These are phyloP conservation scores for Lordiphosa collinella DNA, from an alignment of 1,140 invertebrate species.

Conservation along the genomic window DNA sequence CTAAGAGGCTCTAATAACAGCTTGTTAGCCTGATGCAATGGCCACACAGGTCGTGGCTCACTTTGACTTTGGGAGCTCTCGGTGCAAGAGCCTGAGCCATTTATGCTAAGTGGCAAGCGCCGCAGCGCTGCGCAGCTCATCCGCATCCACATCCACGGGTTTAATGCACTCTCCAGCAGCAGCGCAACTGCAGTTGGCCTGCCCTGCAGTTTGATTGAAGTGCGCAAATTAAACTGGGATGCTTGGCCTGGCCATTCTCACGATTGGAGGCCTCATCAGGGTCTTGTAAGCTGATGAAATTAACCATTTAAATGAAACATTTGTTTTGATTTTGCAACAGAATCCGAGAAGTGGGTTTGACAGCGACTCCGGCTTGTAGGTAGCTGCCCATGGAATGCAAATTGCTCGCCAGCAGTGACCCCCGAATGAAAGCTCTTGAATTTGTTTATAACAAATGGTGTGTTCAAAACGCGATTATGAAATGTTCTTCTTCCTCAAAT, in stretches of 20 bases:
- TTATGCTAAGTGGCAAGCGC: constrained; percentile 76
- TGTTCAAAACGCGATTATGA: constrained; percentile 65
- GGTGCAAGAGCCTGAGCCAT: constrained; percentile 20
- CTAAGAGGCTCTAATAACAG: constrained; percentile 79
- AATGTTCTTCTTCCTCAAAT: constrained; percentile 64
- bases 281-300: constrained; percentile 67
- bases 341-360: constrained; percentile 21
- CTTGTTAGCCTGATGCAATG: constrained; percentile 70
- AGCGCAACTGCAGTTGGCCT: neutral
- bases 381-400: constrained; percentile 21
- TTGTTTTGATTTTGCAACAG: constrained; percentile 48
- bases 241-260: constrained; percentile 48
- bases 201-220: constrained; percentile 63
- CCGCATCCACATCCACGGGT: constrained; percentile 13
- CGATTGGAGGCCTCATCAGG: constrained; percentile 65
- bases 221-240: constrained; percentile 63
- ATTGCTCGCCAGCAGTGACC: constrained; percentile 11
- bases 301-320: constrained; percentile 76
- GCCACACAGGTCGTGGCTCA: constrained; percentile 76
- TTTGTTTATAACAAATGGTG: constrained; percentile 51
- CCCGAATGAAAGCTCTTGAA: neutral
- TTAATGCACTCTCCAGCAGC: constrained; percentile 31
- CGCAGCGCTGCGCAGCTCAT: constrained; percentile 25
- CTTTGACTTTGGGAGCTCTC: constrained; percentile 21
- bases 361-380: constrained; percentile 33